Base-by-base conservation (phyloP, 2,888 invertebrate species). In the Eretmocerus hayati region DNA sequence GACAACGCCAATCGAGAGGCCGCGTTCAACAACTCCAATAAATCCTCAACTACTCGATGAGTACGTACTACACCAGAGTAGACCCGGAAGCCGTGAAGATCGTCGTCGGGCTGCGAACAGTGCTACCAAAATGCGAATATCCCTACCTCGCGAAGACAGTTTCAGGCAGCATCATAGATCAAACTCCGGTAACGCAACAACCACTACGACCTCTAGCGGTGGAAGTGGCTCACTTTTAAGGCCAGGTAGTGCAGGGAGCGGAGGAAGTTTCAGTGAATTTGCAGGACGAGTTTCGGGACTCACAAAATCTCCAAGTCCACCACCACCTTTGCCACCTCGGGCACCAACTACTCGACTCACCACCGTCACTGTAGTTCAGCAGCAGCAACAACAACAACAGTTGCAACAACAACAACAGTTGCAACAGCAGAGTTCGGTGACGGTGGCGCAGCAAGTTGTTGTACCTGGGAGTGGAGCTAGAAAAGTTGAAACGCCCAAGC, bases 1-100 rank as follows among this genome's bases (percentile, higher is more conserved):
- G 62, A 85, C 83, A 6, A 85, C 83, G 59, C 83, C 86, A 0
- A 81, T 85, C 42, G 86, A 86, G 56, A 75, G 90, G 42, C 86
- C 89, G 56, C 74, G 88, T 47, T 80, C 84, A 22, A 81, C 84
- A 33, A 83, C 85, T 13, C 84, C 86, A n/a, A 77, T 84, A 51
- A 82, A 81, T 66, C 84, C 83, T 21, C 81, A 81, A 35, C 77
- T 83, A 37, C 71, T 87, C 46, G 85, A 87, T 62, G 85, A 85
- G 57, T 87, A 84, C 62, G 81, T 83, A 55, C 69, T 71, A 54
- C 70, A 70, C 16, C 67, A 67, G 18, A 57, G 64, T 26, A 32
- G 52, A 15, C 66, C 67, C 21, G 8, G 9, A 15, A 13, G 5
- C 13, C 56, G 58, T 26, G 59, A 60, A 26, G 55, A 56, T 15